Base-by-base conservation (phyloP, 2,113 vertebrate species). In the Cinclus mexicanus region DNA sequence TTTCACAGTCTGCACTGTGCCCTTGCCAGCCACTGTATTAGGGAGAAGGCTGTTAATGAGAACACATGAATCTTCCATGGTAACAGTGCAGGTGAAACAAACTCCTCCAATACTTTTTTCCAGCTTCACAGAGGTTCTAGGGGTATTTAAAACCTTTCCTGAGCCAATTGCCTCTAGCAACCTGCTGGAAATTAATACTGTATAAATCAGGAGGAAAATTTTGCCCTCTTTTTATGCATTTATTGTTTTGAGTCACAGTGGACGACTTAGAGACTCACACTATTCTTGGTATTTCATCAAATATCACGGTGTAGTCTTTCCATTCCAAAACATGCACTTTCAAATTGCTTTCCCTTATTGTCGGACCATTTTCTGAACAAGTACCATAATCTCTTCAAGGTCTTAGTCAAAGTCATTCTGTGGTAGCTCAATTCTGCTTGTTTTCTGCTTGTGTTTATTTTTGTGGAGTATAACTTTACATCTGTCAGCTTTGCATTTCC, bases 401-500 rank as follows among this genome's bases (percentile, higher is more conserved):
- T 86, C 71, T 94, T 60, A 50, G 80, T 78, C 55, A 75, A 94
- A 88, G 83, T 94, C 59, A 67, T 83, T 89, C 71, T 75, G 60
- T 25, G 59, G 52, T 44, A 91, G 75, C 72, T 77, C 64, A 89
- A n/a, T 74, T 83, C 68, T 39, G 67, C 53, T 93, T 5, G 91
- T 83, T 88, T 92, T 75, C 49, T 91, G 37, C 55, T 89, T 84
- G 35, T 92, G 59, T 74, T 93, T 92, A 88, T 90, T 93, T 95
- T 88, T 56, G 46, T 41, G 41, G 61, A 93, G 76, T 71, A 76
- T 84, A 76, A 71, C 88, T 94, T 89, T 83, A 87, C 72, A 85
- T 94, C 89, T 90, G 88, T 77, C 90, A 94, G 86, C 65, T 63
- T 94, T 94, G 93, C 11, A 22, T 90, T 95, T 92, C 80, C 85